Conservation (phyloP, 2,113 vertebrate genomes). For the Pachycephala philippinensis region DNA sequence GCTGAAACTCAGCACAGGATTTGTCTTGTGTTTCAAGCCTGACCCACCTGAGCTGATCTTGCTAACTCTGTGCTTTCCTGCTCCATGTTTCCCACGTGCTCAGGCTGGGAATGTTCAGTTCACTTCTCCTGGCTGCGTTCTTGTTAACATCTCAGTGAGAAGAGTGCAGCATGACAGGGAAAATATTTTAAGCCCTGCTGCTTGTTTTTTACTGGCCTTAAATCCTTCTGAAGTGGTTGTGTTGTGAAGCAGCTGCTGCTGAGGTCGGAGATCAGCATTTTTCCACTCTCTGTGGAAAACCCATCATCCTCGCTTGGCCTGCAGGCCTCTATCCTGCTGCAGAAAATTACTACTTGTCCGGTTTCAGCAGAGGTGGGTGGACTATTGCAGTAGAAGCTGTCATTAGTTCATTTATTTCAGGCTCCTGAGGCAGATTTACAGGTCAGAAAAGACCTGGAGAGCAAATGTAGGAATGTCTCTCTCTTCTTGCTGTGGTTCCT, state of each 20-base stretch:
- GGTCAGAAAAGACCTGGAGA: neutral
- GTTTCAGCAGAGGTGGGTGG: neutral
- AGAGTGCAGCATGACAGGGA: neutral
- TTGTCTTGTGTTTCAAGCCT: neutral
- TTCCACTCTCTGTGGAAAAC: neutral
- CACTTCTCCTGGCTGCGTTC: neutral
- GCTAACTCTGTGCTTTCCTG: neutral
- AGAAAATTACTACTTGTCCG: neutral
- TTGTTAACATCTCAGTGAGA: neutral
- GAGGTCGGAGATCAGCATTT: neutral
- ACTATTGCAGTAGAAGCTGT: neutral
- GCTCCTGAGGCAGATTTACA: neutral
- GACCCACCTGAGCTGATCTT: neutral
- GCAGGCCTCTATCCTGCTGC: neutral
- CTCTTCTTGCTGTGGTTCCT: neutral
- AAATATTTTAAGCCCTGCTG: neutral
- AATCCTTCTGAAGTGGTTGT: neutral
- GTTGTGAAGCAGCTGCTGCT: neutral
- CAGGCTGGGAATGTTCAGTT: neutral
- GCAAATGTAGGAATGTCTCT: neutral
- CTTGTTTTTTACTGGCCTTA: neutral
- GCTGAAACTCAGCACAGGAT: neutral
- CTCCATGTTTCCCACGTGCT: rapidly evolving
- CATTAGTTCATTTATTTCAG: neutral
- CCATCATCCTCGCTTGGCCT: neutral